These are phyloP conservation scores for Sebastes vulpes DNA, from an alignment of 2,797 vertebrate genomes.

Conservation along the genomic window DNA sequence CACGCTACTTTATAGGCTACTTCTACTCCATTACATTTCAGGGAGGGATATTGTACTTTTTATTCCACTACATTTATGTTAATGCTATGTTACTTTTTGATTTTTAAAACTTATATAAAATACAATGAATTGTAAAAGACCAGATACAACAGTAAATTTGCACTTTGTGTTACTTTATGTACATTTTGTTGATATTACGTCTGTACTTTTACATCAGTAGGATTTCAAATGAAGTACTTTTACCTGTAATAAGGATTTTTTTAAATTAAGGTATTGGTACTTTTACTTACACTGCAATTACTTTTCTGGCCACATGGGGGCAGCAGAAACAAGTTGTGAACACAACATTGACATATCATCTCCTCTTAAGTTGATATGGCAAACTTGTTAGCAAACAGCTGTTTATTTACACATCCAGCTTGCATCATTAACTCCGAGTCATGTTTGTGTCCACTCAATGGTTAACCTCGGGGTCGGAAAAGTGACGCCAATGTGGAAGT, in stretches of 20 bases:
- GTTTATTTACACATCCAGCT: neutral
- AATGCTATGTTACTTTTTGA: rapidly evolving
- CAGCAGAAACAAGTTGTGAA: neutral
- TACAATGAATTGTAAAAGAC: neutral
- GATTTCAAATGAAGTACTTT: neutral
- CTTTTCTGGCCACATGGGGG: neutral
- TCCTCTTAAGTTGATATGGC: neutral
- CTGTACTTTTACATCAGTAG: neutral
- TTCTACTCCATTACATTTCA: neutral
- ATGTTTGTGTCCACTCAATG: neutral
- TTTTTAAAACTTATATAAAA: neutral
- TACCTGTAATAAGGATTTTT: neutral
- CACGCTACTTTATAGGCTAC: neutral
- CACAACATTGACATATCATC: neutral
- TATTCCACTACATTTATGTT: neutral
- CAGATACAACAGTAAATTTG: neutral
- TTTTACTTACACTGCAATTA: neutral
- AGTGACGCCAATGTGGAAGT: too few relatives aligned
- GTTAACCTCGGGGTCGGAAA: too few relatives aligned
- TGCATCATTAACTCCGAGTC: neutral
- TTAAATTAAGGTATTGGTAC: neutral
- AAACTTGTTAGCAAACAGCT: neutral
- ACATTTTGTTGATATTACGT: neutral
- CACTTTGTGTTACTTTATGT: neutral
- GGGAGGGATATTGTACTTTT: neutral